Evolutionary conservation across 2,888 invertebrate species (phyloP).

Genomic region (Lamellibrachia satsuma): DNA sequence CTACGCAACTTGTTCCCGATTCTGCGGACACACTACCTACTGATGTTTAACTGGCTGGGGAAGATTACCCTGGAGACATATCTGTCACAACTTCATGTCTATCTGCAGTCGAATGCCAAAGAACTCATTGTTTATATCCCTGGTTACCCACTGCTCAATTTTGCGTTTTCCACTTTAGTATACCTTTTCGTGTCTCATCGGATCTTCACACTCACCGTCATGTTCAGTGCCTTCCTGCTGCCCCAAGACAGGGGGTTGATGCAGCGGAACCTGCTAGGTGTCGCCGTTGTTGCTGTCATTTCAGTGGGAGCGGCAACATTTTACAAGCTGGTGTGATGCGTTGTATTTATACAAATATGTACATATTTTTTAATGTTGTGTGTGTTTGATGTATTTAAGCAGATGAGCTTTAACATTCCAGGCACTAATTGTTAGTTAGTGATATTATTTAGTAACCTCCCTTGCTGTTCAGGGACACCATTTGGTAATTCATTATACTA

Average conservation of each 20-base stretch:
- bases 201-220: constrained; percentile 49
- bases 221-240: constrained; percentile 47
- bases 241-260: constrained; percentile 30
- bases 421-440: background rate
- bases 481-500: background rate
- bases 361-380: background rate
- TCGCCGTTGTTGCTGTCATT: constrained; percentile 7
- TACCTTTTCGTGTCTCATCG: constrained; percentile 49
- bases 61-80: constrained; percentile 58
- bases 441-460: background rate
- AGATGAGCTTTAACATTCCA: background rate
- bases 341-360: background rate
- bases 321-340: background rate
- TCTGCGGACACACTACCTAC: constrained; percentile 45
- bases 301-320: background rate
- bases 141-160: constrained; percentile 45
- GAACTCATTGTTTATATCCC: constrained; percentile 48
- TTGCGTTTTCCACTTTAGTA: constrained; percentile 49
- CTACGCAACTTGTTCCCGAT: constrained; percentile 49
- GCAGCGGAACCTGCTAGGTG: background rate
- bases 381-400: background rate
- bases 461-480: background rate
- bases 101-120: constrained; percentile 55
- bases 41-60: constrained; percentile 51
- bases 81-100: constrained; percentile 54